phyloP scores from a whole-genome alignment of 2,113 vertebrate species.

The Blennius ocellaris region DNA sequence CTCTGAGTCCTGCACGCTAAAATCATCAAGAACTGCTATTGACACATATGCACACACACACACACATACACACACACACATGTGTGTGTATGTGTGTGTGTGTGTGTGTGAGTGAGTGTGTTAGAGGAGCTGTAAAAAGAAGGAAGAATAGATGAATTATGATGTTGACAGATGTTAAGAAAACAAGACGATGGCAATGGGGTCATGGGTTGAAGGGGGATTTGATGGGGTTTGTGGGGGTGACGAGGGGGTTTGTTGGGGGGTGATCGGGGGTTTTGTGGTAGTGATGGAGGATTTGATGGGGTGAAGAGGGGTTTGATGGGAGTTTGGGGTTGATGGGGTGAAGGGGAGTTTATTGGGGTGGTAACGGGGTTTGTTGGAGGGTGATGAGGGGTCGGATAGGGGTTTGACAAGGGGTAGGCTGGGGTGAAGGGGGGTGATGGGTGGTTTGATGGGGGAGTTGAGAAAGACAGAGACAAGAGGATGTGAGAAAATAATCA shows the following conservation, averaged over 20 bases:
- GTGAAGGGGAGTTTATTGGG: neutral
- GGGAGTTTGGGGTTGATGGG: too few species aligned
- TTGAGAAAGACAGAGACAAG: constrained; percentile 43
- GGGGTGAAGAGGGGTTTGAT: too few species aligned
- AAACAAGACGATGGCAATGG: neutral
- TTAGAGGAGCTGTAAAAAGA: constrained; percentile 1
- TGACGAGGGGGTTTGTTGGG: too few species aligned
- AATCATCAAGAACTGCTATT: constrained; percentile 54
- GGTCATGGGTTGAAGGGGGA: neutral
- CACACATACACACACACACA: constrained; percentile 24
- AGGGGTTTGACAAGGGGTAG: neutral
- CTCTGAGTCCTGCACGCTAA: constrained; percentile 73
- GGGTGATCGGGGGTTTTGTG: too few species aligned
- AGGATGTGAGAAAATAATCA: constrained; percentile 35
- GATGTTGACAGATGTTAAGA: constrained; percentile 41
- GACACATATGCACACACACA: constrained; percentile 27
- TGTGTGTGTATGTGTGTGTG: constrained; percentile 16
- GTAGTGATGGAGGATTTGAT: too few species aligned
- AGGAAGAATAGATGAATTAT: constrained; percentile 24
- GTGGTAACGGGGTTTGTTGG: neutral
- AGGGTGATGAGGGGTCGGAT: neutral
- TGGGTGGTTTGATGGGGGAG: neutral
- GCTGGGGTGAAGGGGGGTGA: neutral
- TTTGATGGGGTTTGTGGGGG: neutral
- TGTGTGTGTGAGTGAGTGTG: constrained; percentile 14